Base-by-base conservation (phyloP, 1,140 invertebrate species). In the Bombus huntii region DNA sequence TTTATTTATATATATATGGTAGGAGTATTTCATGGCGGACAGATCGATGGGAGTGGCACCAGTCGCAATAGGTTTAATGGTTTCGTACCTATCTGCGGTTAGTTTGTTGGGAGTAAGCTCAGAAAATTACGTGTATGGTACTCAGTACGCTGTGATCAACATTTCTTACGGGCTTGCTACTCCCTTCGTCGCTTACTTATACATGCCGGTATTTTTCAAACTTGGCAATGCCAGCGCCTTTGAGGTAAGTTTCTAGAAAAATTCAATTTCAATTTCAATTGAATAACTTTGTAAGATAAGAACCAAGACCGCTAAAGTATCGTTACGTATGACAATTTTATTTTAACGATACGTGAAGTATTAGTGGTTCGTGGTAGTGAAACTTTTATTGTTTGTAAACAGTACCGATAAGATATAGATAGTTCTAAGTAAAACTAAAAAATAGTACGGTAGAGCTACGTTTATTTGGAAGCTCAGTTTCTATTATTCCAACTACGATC, bases 61-160 rank as follows among this genome's bases (percentile, higher is more conserved):
- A 0, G 98, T 99, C 1, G 97, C 98, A 9, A 97, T 98, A 85
- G 98, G 97, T 28, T 94, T 99, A 22, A 98, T 98, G 97, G 98
- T 98, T n/a, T 98, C 98, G 85, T 99, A 99, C 93, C 98, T 99
- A 97, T 99, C 98, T 4, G 98, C 98, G 31, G 97, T 99, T 34
- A 98, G 98, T 25, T 95, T 99, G 44, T 95, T 99, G 13, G 98
- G 98, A n/a, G 97, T 98, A 1, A 97, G 97, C 5, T 96, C 97
- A 47, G 98, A 99, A 95, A 98, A 97, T 94, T 98, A 98, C 93
- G 96, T 96, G 84, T 97, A 96, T 93, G 98, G 98, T 59, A 97
- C 97, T 78, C 97, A 98, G 92, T 98, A 98, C 94, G 95, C 97
- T 1, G 94, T 98, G 28, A 98, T 98, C 57, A 98, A 98, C 92